phyloP scores from a whole-genome alignment of 2,888 invertebrate genomes.

The Lingula anatina region DNA sequence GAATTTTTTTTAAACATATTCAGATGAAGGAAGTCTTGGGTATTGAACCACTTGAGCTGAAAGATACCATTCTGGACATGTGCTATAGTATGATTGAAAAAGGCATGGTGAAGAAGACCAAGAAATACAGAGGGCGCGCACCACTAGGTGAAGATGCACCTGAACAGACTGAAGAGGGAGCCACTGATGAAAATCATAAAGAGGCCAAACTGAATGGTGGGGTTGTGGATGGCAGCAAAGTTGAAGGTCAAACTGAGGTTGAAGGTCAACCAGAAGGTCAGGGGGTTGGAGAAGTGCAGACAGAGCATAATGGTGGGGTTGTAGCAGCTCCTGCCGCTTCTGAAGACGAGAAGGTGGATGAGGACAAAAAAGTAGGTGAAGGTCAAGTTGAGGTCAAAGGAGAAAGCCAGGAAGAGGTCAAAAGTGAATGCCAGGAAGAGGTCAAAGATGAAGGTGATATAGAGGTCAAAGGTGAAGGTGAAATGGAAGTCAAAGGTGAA shows the following conservation, averaged over 20 bases:
- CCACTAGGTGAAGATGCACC: slow-evolving; percentile 6
- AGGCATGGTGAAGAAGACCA: slow-evolving; percentile 52
- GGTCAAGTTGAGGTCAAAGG: too few relatives aligned
- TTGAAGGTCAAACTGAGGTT: neutral
- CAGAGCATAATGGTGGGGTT: too few relatives aligned
- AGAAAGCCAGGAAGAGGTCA: too few relatives aligned
- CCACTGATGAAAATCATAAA: neutral
- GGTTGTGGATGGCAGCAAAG: neutral
- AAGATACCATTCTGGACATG: slow-evolving; percentile 56
- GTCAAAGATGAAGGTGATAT: too few relatives aligned
- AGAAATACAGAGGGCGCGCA: slow-evolving; percentile 26
- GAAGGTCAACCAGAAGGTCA: neutral
- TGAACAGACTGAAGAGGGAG: slow-evolving; percentile 8
- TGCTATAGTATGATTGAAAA: slow-evolving; percentile 55
- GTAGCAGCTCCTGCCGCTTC: too few relatives aligned
- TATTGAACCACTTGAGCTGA: slow-evolving; percentile 51
- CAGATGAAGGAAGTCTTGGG: slow-evolving; percentile 54
- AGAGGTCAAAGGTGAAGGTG: too few relatives aligned
- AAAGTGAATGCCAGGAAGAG: too few relatives aligned
- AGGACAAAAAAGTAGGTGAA: too few relatives aligned
- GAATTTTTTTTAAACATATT: too few relatives aligned
- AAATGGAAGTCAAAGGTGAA: too few relatives aligned
- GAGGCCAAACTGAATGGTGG: neutral
- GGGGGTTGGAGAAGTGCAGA: neutral
- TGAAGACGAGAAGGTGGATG: too few relatives aligned